Evolutionary conservation across 2,888 invertebrate genomes (phyloP).

Genomic region (Gymnoscelis rufifasciata): DNA sequence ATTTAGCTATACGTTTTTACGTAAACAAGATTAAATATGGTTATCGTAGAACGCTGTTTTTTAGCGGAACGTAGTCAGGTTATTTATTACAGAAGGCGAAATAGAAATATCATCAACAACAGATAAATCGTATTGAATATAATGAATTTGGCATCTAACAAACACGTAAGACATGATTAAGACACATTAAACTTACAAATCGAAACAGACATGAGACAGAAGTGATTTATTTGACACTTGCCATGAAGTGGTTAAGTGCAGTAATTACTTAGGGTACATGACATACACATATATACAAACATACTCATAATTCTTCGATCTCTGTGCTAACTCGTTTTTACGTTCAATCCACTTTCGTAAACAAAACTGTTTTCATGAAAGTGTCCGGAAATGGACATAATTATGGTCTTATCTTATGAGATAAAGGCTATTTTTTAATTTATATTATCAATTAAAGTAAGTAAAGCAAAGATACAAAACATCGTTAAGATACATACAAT

Average conservation of each 20-base stretch:
- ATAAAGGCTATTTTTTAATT: too few species aligned
- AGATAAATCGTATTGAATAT: background rate
- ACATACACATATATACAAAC: too few species aligned
- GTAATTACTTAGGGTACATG: conserved; percentile 37
- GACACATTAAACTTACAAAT: background rate
- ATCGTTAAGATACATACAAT: too few species aligned
- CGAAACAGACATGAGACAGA: conserved; percentile 7
- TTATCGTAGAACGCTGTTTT: too few species aligned
- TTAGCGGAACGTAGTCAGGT: too few species aligned
- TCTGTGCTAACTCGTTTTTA: background rate
- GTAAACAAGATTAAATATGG: conserved; percentile 3
- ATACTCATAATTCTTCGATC: too few species aligned
- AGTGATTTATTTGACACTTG: conserved; percentile 40
- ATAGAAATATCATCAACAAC: background rate
- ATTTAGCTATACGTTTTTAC: conserved; percentile 4
- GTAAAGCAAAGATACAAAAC: too few species aligned
- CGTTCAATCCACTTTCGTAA: too few species aligned
- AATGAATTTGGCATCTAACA: background rate
- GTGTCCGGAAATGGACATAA: too few species aligned
- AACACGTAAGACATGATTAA: background rate
- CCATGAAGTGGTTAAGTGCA: conserved; percentile 39
- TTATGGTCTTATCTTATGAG: too few species aligned
- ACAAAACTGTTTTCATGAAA: too few species aligned
- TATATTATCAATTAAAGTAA: too few species aligned
- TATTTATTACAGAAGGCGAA: background rate